A percentile compares a stretch with the other conserved stretches of the same genome.
phyloP scores from a whole-genome alignment of 2,888 invertebrate species.

The Terebella lapidaria region DNA sequence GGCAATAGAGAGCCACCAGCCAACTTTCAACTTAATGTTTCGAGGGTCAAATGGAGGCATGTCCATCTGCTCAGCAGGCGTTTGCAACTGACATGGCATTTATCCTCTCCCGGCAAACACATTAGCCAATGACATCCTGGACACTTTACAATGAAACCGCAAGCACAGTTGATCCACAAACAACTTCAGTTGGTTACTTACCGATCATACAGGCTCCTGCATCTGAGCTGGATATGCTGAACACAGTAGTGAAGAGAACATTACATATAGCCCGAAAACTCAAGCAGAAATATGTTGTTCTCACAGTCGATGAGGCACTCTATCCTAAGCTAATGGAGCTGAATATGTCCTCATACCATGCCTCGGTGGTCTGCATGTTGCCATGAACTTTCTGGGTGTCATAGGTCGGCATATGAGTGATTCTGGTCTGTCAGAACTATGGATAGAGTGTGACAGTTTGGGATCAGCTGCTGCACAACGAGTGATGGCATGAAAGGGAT shows the following conservation, averaged over 20 bases:
- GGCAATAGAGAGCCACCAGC: background rate
- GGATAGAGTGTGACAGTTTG: conserved; percentile 12
- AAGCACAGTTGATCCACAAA: background rate
- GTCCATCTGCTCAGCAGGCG: background rate
- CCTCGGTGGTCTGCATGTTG: conserved; percentile 10
- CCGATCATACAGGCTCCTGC: conserved; percentile 1
- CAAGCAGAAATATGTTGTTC: background rate
- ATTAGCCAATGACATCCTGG: background rate
- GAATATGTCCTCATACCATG: conserved; percentile 6
- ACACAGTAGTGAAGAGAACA: background rate
- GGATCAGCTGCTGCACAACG: conserved; percentile 10
- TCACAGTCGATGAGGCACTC: conserved; percentile 8
- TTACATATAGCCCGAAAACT: background rate
- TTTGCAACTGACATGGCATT: conserved; percentile 3
- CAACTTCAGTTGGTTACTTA: background rate
- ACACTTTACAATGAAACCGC: conserved; percentile 1
- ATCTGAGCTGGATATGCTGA: background rate
- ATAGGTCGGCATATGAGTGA: conserved; percentile 12
- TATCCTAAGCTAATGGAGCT: conserved; percentile 10
- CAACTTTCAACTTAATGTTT: background rate
- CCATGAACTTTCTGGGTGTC: conserved; percentile 13
- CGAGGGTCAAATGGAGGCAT: background rate
- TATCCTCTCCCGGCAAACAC: background rate
- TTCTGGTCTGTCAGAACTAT: conserved; percentile 14
- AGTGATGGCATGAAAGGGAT: conserved; percentile 12